Conservation (phyloP, 64 coral and sea anemone genomes). For the Orbicella faveolata region DNA sequence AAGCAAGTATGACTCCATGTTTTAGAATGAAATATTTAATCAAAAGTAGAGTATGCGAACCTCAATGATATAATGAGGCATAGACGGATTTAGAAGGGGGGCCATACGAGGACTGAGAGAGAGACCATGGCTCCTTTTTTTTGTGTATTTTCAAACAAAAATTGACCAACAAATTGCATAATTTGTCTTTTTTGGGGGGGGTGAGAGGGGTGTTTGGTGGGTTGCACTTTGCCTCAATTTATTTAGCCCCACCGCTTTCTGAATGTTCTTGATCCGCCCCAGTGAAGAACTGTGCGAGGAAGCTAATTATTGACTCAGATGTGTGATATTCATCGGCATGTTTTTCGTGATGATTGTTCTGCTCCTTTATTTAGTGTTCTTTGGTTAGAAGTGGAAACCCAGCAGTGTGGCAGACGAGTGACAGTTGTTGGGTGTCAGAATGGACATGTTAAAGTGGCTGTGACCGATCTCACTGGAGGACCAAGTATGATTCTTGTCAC, state of each 20-base stretch:
- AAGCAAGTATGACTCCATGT: constrained; percentile 61
- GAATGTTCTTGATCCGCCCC: background rate
- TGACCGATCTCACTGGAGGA: constrained; percentile 18
- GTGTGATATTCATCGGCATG: no score
- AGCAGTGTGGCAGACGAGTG: background rate
- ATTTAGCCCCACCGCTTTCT: background rate
- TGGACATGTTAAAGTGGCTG: constrained; percentile 51
- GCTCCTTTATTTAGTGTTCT: constrained; percentile 41
- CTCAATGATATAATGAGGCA: no score
- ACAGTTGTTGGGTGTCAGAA: constrained; percentile 68
- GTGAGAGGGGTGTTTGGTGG: background rate
- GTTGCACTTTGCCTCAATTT: background rate
- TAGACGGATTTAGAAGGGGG: no score
- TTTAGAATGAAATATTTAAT: background rate
- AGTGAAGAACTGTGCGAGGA: no score
- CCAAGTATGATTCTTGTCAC: constrained; percentile 17
- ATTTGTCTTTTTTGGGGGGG: no score
- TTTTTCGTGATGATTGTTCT: no score
- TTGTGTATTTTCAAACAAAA: no score
- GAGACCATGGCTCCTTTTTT: no score
- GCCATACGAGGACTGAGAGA: no score
- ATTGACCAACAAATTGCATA: no score
- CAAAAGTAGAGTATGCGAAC: no score
- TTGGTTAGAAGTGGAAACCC: constrained; percentile 58
- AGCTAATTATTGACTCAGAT: no score